Evolutionary conservation across 2,888 invertebrate species (phyloP).

Genomic region (Hypomecis atomaria): DNA sequence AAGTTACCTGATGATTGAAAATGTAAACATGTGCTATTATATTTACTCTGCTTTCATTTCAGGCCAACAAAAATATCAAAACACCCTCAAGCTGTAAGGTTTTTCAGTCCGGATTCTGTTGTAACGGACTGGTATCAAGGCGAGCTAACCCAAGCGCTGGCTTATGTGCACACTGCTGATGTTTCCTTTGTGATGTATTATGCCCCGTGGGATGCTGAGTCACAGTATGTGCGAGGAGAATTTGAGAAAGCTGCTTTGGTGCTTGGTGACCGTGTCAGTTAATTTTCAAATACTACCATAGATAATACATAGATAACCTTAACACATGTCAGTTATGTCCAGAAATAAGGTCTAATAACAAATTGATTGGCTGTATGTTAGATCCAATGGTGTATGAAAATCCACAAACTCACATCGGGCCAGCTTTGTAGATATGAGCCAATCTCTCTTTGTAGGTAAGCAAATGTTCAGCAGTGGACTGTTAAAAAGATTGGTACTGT

Average conservation of each 20-base stretch:
- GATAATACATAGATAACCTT: not conserved
- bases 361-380: no score
- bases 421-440: no score
- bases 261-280: constrained; percentile 87
- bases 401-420: no score
- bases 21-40: not conserved
- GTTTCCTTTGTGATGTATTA: constrained; percentile 96
- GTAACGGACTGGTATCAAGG: constrained; percentile 92
- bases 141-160: constrained; percentile 87
- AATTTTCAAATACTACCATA: constrained; percentile 22
- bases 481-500: no score
- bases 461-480: no score
- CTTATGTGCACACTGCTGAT: constrained; percentile 87
- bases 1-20: not conserved
- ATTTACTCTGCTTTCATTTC: constrained; percentile 41
- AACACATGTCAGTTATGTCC: not conserved
- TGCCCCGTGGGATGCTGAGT: constrained; percentile 97
- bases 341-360: no score
- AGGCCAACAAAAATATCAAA: constrained; percentile 73
- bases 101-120: constrained; percentile 88
- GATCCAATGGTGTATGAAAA: no score
- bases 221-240: constrained; percentile 89
- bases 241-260: constrained; percentile 90
- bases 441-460: no score
- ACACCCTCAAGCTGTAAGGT: constrained; percentile 85